These are phyloP conservation scores for Dicyrtomina minuta DNA, from an alignment of 2,888 invertebrate genomes.

Conservation along the genomic window DNA sequence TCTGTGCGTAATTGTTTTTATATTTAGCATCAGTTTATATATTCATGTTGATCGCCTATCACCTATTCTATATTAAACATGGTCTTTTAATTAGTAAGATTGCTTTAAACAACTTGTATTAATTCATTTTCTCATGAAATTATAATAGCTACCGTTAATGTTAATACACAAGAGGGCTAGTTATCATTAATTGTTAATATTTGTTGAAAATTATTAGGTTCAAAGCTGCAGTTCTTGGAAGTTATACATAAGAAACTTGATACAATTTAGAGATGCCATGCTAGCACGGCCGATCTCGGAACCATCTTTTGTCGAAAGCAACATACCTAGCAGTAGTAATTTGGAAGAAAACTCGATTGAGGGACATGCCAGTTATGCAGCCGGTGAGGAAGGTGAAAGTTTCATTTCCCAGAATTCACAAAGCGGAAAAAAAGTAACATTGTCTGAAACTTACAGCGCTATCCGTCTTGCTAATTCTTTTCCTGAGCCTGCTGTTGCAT, in stretches of 20 bases:
- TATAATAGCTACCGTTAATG: neutral
- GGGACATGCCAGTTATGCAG: too few relatives aligned
- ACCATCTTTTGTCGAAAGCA: neutral
- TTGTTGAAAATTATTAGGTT: too few relatives aligned
- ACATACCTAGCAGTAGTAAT: neutral
- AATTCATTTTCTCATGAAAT: too few relatives aligned
- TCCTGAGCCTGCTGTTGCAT: neutral
- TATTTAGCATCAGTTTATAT: neutral
- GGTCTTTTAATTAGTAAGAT: neutral
- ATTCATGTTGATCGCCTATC: too few relatives aligned
- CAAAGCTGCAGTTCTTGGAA: slow-evolving; percentile 9
- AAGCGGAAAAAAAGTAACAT: too few relatives aligned
- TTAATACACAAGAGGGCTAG: too few relatives aligned
- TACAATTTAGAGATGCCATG: slow-evolving; percentile 30
- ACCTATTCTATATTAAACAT: too few relatives aligned
- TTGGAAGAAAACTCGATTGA: neutral
- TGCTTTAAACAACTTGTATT: neutral
- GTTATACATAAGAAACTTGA: neutral
- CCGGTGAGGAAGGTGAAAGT: too few relatives aligned
- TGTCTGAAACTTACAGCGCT: slow-evolving; percentile 1
- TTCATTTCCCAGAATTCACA: too few relatives aligned
- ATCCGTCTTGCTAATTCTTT: neutral
- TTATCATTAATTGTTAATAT: too few relatives aligned
- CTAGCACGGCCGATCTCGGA: slow-evolving; percentile 2
- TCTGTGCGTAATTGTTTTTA: slow-evolving; percentile 48